These are phyloP conservation scores for Stenolophus ochropezus DNA, from an alignment of 2,888 invertebrate species.

Conservation along the genomic window DNA sequence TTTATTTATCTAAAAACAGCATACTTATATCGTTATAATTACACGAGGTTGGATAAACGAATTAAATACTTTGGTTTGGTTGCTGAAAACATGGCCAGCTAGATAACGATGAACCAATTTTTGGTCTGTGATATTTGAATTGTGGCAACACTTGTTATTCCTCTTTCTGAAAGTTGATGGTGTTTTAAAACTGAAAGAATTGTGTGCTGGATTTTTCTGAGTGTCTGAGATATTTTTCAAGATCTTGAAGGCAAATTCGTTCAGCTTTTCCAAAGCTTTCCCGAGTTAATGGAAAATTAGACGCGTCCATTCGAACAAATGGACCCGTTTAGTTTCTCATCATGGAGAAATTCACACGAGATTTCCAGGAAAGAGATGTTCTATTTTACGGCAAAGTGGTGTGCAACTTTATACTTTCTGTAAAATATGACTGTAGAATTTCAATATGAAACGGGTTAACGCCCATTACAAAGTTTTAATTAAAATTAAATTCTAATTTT, in stretches of 20 bases:
- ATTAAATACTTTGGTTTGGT: too few relatives aligned
- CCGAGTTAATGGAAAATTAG: constrained; percentile 46
- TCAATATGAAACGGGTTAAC: not conserved
- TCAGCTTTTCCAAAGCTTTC: not conserved
- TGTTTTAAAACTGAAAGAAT: not conserved
- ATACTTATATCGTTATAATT: too few relatives aligned
- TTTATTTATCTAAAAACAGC: too few relatives aligned
- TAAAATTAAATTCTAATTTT: constrained; percentile 36
- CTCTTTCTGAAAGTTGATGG: too few relatives aligned
- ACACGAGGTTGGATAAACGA: too few relatives aligned
- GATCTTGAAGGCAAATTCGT: not conserved
- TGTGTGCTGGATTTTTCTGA: not conserved
- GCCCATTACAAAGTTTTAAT: constrained; percentile 31
- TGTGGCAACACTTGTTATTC: too few relatives aligned
- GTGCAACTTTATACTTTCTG: not conserved
- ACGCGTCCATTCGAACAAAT: constrained; percentile 31
- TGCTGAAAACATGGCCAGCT: too few relatives aligned
- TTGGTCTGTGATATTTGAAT: too few relatives aligned
- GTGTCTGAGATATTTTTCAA: not conserved
- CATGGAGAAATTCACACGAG: constrained; percentile 27
- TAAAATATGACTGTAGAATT: not conserved
- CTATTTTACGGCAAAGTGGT: too few relatives aligned
- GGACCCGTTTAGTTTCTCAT: constrained; percentile 26
- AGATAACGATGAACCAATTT: too few relatives aligned
- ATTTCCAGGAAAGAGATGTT: not conserved